Conservation (phyloP, 2,797 vertebrate species). For the Ciconia nigra region DNA sequence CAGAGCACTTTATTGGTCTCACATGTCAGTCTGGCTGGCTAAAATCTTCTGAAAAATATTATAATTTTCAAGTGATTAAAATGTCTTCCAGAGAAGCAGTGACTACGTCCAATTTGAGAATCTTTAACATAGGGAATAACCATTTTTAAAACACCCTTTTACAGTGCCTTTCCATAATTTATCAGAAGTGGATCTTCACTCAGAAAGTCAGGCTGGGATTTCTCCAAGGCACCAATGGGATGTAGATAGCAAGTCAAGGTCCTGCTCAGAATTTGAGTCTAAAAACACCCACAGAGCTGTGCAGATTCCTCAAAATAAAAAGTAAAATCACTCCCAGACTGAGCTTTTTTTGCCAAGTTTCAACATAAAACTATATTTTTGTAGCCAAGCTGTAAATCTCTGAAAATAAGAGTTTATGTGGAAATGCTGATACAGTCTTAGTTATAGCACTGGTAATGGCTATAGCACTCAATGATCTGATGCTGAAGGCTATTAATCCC, state of each 20-base stretch:
- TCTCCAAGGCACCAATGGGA: background rate
- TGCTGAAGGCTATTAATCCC: background rate
- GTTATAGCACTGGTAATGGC: background rate
- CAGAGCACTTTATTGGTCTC: background rate
- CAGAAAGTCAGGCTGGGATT: background rate
- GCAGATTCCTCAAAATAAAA: conserved; percentile 10
- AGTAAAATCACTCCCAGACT: conserved; percentile 12
- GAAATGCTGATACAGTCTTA: conserved; percentile 4
- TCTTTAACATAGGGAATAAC: background rate
- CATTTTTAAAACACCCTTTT: background rate
- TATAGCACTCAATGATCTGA: background rate
- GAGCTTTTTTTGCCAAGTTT: conserved; percentile 21
- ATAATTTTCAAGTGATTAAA: background rate
- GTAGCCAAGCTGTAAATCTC: conserved; percentile 27
- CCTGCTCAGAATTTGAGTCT: background rate
- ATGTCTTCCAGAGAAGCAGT: background rate
- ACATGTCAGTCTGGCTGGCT: background rate
- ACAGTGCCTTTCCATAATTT: background rate
- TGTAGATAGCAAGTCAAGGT: background rate
- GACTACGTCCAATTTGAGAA: background rate
- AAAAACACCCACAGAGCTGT: background rate
- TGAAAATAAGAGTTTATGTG: background rate
- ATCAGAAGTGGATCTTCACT: background rate
- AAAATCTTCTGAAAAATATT: background rate
- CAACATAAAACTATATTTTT: conserved; percentile 17